phyloP scores from a whole-genome alignment of 92 coral and sea anemone genomes.

The Phenganax marumi region DNA sequence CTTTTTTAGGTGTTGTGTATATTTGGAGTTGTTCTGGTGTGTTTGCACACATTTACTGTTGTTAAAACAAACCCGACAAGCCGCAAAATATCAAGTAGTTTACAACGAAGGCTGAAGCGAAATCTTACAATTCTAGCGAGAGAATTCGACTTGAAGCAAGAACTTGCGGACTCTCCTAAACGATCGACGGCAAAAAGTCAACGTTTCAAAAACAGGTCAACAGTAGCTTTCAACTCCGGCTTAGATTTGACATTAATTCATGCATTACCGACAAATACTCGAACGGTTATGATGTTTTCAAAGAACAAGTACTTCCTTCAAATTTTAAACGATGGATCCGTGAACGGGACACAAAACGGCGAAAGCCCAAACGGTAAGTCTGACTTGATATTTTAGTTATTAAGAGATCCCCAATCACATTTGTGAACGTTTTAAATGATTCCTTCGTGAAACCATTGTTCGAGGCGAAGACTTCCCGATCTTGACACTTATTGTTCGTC shows the following conservation, averaged over 20 bases:
- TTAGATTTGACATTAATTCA: constrained; percentile 5
- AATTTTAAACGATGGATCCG: constrained; percentile 29
- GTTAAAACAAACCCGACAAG: constrained; percentile 32
- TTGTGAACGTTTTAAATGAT: background rate
- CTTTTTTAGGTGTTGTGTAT: constrained; percentile 42
- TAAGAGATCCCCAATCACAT: background rate
- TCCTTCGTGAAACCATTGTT: background rate
- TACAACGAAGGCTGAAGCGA: constrained; percentile 18
- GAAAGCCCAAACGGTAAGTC: constrained; percentile 18
- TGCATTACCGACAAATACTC: constrained; percentile 25
- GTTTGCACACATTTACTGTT: constrained; percentile 39
- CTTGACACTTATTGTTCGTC: background rate
- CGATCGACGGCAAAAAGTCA: background rate
- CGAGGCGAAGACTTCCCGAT: background rate
- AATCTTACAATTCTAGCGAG: constrained; percentile 36
- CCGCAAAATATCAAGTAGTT: constrained; percentile 22
- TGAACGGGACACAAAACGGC: constrained; percentile 8
- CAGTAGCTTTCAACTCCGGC: background rate
- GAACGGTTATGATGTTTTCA: constrained; percentile 17
- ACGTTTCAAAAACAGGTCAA: constrained; percentile 3
- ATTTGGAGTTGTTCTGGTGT: constrained; percentile 43
- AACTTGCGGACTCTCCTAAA: background rate
- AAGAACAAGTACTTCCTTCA: constrained; percentile 9
- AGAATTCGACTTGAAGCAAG: constrained; percentile 26
- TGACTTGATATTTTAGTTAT: background rate